Base-by-base conservation (phyloP, 2,113 vertebrate genomes). In the Desmodus rotundus region DNA sequence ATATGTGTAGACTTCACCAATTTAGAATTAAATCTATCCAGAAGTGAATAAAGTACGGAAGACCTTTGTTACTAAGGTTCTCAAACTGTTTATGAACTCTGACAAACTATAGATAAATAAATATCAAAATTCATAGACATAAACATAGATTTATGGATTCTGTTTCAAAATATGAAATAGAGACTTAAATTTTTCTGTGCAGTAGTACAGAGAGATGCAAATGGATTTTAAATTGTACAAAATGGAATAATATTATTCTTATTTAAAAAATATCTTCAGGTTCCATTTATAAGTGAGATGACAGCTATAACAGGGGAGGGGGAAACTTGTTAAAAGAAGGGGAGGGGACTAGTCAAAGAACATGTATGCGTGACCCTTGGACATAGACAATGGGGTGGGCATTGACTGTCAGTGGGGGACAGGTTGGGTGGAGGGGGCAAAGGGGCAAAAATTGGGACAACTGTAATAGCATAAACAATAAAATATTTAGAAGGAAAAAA, bases 1-100 rank as follows among this genome's bases (percentile, higher is more conserved):
- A 96, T 95, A 95, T 95, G 91, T 94, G 94, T 97, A 97, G 89
- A 96, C 77, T 89, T 97, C 65, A 96, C 82, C 92, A 93, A 93
- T 97, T 96, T 91, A 96, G 94, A 95, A 96, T 94, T 94, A 97
- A 94, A 80, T 92, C 68, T 94, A 81, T 78, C 54, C 78, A 94
- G 78, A 87, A 97, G 74, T 92, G 80, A 81, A 82, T 88, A 77
- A 72, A 74, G 76, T 89, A 74, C 3, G 83, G 97, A 97, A 93
- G 94, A 95, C 94, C 95, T 94, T 96, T 96, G 91, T 91, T 96
- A 89, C 61, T 80, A 89, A 96, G 80, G 63, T 89, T 97, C 82
- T 96, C 91, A 83, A 94, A 96, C 74, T 97, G 84, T 47, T 91
- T 91, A 87, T 80, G 91, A 93, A 72, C 88, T 94, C 58, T 94